Evolutionary conservation across 2,888 invertebrate genomes (phyloP), one percentile per base, ranked within the genome.

Genomic region (Habrosyne pyritoides): DNA sequence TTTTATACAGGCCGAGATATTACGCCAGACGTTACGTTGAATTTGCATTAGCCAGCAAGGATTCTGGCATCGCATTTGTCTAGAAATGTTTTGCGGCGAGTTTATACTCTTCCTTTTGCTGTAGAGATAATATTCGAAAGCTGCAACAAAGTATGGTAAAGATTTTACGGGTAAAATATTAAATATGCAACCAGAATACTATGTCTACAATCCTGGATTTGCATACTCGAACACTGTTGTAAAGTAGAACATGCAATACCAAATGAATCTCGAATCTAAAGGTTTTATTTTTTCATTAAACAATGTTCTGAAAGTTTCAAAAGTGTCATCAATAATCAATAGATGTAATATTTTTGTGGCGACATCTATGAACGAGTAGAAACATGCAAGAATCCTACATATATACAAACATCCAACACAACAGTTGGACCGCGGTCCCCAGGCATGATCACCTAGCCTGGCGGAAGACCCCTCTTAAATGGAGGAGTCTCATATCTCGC

Each of bases 41-140:
- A 70, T 71, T 70, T 68, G 62, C 66, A 71, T 71, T 57, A 55
- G 48, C 24, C 24, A 49, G 48, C 49, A 54, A 47, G 55, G 64
- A 61, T 59, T 68, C 68, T 63, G 42, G 64, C 55, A 57, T 52
- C 50, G 56, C 61, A 63, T 60, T 70, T 64, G 53, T 59, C 63
- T 56, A 22, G 55, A 53, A 68, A 60, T 66, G 59, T 33, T 60
- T 49, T 57, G 61, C 48, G 55, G 59, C 53, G 36, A 36, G 36
- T 42, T 66, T 53, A 56, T 22, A 22, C 21, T 54, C 10, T 12
- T 47, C 21, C 48, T 53, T 61, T 64, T 60, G 60, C 59, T 58
- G 60, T 21, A 54, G 57, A 60, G 55, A 52, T 49, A 24, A 49
- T 24, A 49, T 14, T 26, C 26, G 48, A 24, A 49, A 49, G 14